Conservation (phyloP, 1,140 invertebrate species). For the Sitophilus oryzae region DNA sequence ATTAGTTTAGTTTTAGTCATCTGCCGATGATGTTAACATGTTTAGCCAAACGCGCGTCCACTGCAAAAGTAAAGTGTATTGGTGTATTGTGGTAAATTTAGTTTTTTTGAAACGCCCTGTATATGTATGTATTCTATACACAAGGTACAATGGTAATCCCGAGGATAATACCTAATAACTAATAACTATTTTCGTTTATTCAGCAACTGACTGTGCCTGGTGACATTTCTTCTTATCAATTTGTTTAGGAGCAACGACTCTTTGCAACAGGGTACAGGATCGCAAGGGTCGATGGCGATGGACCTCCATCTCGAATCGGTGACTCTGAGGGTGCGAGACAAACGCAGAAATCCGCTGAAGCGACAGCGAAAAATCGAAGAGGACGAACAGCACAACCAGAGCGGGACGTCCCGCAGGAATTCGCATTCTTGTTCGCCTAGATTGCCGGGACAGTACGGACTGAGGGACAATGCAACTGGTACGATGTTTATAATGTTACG, state of each 20-base stretch:
- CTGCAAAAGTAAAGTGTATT: too few species aligned
- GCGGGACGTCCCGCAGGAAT: conserved; percentile 26
- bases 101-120: too few species aligned
- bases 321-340: conserved; percentile 61
- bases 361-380: conserved; percentile 67
- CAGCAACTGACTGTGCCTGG: too few species aligned
- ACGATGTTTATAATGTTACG: neutral
- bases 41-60: too few species aligned
- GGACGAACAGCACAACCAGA: conserved; percentile 45
- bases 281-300: conserved; percentile 65
- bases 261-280: conserved; percentile 51
- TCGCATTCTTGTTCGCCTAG: conserved; percentile 30
- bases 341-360: conserved; percentile 62
- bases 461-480: conserved; percentile 17
- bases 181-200: too few species aligned
- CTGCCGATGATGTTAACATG: too few species aligned
- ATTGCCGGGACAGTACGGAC: conserved; percentile 8
- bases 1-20: too few species aligned
- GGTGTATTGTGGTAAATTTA: too few species aligned
- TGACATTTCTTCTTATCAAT: too few species aligned
- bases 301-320: conserved; percentile 64
- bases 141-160: too few species aligned
- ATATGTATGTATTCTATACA: too few species aligned
- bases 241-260: conserved; percentile 45
- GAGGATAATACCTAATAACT: too few species aligned